Base-by-base conservation (phyloP, 23 tunicate species). In the Botrylloides violaceus region DNA sequence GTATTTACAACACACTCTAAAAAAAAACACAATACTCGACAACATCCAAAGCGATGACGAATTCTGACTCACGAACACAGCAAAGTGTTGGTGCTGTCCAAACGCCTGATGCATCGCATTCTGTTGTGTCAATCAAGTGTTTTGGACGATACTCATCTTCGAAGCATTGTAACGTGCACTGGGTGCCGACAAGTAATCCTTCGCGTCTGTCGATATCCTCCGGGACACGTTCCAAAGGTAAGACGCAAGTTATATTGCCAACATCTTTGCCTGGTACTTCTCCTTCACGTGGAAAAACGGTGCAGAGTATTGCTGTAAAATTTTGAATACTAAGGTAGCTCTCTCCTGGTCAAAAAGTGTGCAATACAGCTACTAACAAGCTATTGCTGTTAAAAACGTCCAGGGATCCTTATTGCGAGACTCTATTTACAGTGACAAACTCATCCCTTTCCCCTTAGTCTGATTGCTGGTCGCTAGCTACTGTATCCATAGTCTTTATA, bases 241-340 rank as follows among this genome's bases (percentile, higher is more conserved):
- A 34, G 33, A 4, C 33, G 35, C 70, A 63, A 3, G 70, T 12
- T 63, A 63, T 7, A 19, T 22, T 27, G 19, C 70, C 70, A 3
- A 63, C 70, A 28, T 63, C 70, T 31, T 33, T 3, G 35, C 70
- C 34, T 3, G 70, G 70, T 4, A 33, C 23, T 28, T 63, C 36
- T 27, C 33, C 33, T 4, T 4, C 34, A 3, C 36, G 70, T 27
- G 70, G 70, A 28, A 12, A 63, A 33, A 25, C 29, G 18, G 36
- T 7, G 29, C 70, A 63, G 53, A 43, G 53, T 43, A 7, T 43
- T 43, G 53, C 53, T 43, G 15, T 15, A 43, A 15, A 7, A 15
- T 15, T 15, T 43, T 43, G 53, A 9, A 43, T 43, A 43, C 53
- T 43, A 43, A 43, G n/a, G n/a, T n/a, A n/a, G n/a, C n/a, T n/a